These are phyloP conservation scores for Mesembrinibis cayennensis DNA, from an alignment of 2,113 vertebrate genomes.

Conservation along the genomic window DNA sequence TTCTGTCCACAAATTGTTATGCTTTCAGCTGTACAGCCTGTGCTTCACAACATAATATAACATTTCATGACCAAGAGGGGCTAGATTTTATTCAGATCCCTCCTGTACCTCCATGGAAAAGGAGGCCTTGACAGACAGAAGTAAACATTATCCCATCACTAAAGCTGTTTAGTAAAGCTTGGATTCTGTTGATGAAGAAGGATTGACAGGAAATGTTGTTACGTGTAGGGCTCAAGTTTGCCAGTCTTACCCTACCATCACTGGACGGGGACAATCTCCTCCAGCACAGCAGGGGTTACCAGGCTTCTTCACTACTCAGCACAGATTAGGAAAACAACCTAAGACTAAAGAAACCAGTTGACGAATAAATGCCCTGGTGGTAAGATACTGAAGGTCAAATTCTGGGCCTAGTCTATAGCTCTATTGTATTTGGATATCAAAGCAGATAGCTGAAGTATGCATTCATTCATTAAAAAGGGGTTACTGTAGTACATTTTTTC, in stretches of 20 bases:
- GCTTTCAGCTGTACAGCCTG: not conserved
- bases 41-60: not conserved
- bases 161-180: not conserved
- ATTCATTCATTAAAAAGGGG: not conserved
- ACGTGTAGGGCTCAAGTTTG: not conserved
- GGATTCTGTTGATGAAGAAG: not conserved
- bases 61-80: not conserved
- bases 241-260: not conserved
- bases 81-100: not conserved
- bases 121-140: not conserved
- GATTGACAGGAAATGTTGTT: not conserved
- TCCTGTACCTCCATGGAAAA: not conserved
- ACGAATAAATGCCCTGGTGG: not conserved
- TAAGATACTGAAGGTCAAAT: constrained; percentile 40
- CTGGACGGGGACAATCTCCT: not conserved
- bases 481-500: not conserved
- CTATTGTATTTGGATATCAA: constrained; percentile 31
- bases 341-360: not conserved
- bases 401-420: not conserved
- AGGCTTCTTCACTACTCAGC: not conserved
- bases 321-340: not conserved
- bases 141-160: not conserved
- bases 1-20: not conserved
- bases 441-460: constrained; percentile 43
- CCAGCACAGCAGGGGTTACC: not conserved